These are phyloP conservation scores for Rhynchopsitta pachyrhyncha DNA, from an alignment of 2,113 vertebrate species.

Conservation along the genomic window DNA sequence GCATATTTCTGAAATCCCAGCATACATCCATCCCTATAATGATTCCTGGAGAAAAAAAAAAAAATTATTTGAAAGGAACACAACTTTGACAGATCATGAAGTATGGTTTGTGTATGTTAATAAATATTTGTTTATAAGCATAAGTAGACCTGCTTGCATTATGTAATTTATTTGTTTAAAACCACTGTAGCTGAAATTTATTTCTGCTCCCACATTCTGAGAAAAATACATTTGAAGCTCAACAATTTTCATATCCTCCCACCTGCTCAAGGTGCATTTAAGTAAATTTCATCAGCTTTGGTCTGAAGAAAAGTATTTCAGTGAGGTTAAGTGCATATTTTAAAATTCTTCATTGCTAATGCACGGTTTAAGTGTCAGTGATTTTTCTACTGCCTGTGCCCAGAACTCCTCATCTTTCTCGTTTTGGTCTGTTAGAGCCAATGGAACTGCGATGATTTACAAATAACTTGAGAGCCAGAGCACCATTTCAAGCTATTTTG, in stretches of 20 bases:
- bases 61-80: neutral
- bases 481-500: neutral
- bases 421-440: neutral
- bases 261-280: neutral
- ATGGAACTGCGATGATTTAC: neutral
- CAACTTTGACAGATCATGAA: neutral
- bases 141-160: neutral
- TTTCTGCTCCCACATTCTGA: neutral
- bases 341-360: neutral
- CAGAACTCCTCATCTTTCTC: neutral
- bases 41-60: neutral
- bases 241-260: neutral
- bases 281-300: neutral
- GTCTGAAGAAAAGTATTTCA: neutral
- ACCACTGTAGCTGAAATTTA: neutral
- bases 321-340: neutral
- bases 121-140: neutral
- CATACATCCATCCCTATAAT: neutral
- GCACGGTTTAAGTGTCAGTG: neutral
- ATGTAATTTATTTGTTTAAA: neutral
- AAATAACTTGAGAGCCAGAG: neutral
- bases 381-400: neutral
- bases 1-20: neutral
- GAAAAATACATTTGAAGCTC: neutral
- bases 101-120: neutral